A percentile compares a stretch with the other conserved stretches of the same genome.
These are phyloP conservation scores for Plectropomus leopardus DNA, from an alignment of 2,113 vertebrate genomes.

Conservation along the genomic window DNA sequence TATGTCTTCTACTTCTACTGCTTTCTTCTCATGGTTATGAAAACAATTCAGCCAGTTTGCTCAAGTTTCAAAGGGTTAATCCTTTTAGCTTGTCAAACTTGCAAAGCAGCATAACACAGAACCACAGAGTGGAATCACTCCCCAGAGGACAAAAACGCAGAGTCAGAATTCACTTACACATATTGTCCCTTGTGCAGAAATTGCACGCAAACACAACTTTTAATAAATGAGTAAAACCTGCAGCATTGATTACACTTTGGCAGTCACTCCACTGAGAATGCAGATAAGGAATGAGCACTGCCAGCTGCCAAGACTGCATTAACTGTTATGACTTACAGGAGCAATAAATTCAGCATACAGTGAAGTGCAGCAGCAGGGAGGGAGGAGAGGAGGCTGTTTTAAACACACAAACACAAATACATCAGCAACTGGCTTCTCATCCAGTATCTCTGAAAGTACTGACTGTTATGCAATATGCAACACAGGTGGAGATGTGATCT, in stretches of 20 bases:
- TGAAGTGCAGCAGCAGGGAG: background rate
- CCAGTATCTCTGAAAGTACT: constrained; percentile 10
- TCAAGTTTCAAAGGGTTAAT: too few species aligned
- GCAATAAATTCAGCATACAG: constrained; percentile 29
- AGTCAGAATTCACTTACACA: constrained; percentile 30
- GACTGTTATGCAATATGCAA: constrained; percentile 37
- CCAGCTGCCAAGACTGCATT: constrained; percentile 56
- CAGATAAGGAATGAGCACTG: constrained; percentile 5
- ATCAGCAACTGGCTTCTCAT: background rate
- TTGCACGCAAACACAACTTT: constrained; percentile 16
- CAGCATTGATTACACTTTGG: constrained; percentile 45
- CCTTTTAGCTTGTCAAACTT: background rate
- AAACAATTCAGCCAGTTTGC: too few species aligned
- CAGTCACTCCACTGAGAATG: constrained; percentile 19
- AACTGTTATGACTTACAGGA: constrained; percentile 39
- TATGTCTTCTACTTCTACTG: too few species aligned
- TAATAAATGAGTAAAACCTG: constrained; percentile 21
- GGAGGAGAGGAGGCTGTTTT: constrained; percentile 6
- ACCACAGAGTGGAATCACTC: background rate
- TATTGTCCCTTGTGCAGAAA: constrained; percentile 17
- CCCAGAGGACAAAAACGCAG: constrained; percentile 11
- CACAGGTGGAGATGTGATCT: constrained; percentile 22
- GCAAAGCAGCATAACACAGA: background rate
- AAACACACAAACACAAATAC: constrained; percentile 9
- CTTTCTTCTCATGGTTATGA: too few species aligned